Evolutionary conservation across 2,797 vertebrate species (phyloP), one percentile per base, ranked within the genome.

Genomic region (Smutsia gigantea): DNA sequence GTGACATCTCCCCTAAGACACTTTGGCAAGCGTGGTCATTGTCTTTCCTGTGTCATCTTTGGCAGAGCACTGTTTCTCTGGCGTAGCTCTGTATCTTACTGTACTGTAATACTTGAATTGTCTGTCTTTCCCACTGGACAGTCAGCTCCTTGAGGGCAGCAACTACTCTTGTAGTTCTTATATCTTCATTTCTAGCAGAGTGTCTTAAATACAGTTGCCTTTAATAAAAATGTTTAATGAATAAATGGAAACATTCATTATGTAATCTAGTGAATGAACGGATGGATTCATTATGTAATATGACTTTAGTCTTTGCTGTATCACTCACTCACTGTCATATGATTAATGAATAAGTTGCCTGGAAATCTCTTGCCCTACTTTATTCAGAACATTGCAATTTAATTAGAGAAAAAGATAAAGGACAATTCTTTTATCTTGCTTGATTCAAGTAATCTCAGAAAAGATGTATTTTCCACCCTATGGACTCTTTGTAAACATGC

Each of bases 351-450:
- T 75, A 96, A 85, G 64, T 85, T 95, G 72, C 69, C 71, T 69
- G 96, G 88, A 97, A 91, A 71, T 82, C 46, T 78, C 55, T 95
- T 95, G 55, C 13, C 82, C 55, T 83, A 90, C 94, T 97, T 97
- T 94, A 82, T 97, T 97, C 85, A 97, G 96, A 96, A 96, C 74
- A 71, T 23, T 88, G 57, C 19, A 96, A 87, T 91, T 79, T 90
- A 77, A 81, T 82, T 87, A 89, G 31, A 77, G 75, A 59, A 89
- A 90, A 90, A 66, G 46, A 96, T 87, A 94, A 90, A 93, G 93
- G 59, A 31, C 1, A 84, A 72, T 87, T 95, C 15, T 86, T 93
- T 94, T 66, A 69, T 93, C 55, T 78, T 86, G 72, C 90, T 55
- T 55, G 84, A 72, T 78, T 69, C 8, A 92, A 69, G 51, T 23